These are phyloP conservation scores for Acrocephalus scirpaceus DNA, from an alignment of 2,797 vertebrate genomes.

Conservation along the genomic window DNA sequence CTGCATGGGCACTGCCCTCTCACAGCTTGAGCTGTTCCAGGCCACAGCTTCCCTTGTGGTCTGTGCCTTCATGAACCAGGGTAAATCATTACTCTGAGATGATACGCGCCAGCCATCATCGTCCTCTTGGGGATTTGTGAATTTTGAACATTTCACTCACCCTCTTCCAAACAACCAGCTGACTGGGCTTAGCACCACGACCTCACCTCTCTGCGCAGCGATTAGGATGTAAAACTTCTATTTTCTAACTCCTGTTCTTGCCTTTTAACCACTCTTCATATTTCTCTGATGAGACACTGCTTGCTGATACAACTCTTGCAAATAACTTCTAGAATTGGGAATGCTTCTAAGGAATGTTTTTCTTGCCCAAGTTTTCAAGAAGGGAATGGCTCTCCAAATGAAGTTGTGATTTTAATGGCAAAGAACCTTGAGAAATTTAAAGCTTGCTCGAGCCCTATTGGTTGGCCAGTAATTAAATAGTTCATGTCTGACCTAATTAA, in stretches of 20 bases:
- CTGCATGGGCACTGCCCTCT: background rate
- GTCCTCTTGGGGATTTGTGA: background rate
- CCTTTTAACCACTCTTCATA: background rate
- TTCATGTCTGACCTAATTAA: background rate
- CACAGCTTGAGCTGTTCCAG: background rate
- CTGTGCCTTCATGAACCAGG: background rate
- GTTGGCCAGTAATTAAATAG: background rate
- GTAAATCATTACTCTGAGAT: background rate
- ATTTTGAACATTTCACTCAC: background rate
- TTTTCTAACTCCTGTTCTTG: background rate
- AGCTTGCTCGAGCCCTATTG: background rate
- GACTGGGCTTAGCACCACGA: background rate
- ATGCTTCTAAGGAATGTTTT: background rate
- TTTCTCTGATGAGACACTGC: background rate
- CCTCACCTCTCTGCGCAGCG: background rate
- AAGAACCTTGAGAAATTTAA: background rate
- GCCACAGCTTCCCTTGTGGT: background rate
- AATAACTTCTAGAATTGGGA: background rate
- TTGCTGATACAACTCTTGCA: background rate
- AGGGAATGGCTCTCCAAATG: background rate
- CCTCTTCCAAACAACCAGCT: background rate
- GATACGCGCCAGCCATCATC: background rate
- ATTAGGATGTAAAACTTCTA: background rate
- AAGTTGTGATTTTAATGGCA: background rate
- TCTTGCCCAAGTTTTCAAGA: background rate